A percentile compares a stretch with the other conserved stretches of the same genome.
These are phyloP conservation scores for Oeneis ivallda DNA, from an alignment of 2,888 invertebrate species.

Conservation along the genomic window DNA sequence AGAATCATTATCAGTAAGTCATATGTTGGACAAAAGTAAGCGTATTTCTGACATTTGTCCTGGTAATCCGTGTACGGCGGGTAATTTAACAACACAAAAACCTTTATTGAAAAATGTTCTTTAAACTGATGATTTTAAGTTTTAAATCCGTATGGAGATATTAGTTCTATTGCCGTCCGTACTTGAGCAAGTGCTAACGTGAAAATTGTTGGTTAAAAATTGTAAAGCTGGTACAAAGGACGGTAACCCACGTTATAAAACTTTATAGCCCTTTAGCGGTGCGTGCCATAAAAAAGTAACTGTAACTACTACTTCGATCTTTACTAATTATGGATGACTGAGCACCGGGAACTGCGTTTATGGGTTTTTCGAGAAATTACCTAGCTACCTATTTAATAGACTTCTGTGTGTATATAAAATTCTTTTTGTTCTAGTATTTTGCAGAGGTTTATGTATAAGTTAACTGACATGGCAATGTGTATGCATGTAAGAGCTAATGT, in stretches of 20 bases:
- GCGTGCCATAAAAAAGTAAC: slow-evolving; percentile 53
- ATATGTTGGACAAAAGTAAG: slow-evolving; percentile 29
- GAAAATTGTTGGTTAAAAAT: slow-evolving; percentile 40
- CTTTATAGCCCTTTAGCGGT: slow-evolving; percentile 52
- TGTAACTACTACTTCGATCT: slow-evolving; percentile 41
- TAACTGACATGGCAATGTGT: too few species aligned
- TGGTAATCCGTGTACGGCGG: slow-evolving; percentile 18
- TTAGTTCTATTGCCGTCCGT: slow-evolving; percentile 6
- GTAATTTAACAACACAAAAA: background rate
- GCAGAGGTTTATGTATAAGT: too few species aligned
- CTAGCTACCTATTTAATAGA: background rate
- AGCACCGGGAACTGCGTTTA: slow-evolving; percentile 23
- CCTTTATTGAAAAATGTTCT: slow-evolving; percentile 1
- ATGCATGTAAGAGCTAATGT: too few species aligned
- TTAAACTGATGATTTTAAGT: background rate
- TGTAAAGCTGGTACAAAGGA: slow-evolving; percentile 42
- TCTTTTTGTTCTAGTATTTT: background rate
- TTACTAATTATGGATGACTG: slow-evolving; percentile 23
- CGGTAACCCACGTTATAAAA: slow-evolving; percentile 55
- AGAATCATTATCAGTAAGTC: slow-evolving; percentile 43
- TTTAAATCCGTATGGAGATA: background rate
- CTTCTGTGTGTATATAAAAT: background rate
- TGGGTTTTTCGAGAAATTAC: slow-evolving; percentile 10
- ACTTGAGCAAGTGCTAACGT: slow-evolving; percentile 49
- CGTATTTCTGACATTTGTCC: slow-evolving; percentile 27